Conservation (phyloP, 2,113 vertebrate genomes). For the Probosciger aterrimus region DNA sequence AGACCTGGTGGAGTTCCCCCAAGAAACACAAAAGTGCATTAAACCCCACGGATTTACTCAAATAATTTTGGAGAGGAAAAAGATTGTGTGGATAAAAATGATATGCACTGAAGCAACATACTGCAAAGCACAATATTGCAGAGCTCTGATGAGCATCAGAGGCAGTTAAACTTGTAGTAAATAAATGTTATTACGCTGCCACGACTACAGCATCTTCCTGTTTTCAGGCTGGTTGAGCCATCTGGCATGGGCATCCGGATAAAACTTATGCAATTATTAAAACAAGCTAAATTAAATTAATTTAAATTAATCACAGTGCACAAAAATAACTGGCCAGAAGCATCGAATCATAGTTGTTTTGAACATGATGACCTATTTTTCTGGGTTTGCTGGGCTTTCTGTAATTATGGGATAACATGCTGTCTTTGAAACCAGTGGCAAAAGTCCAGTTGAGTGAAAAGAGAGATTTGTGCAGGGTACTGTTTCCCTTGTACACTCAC, state of each 20-base stretch:
- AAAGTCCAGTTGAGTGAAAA: not conserved
- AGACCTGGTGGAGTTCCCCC: not conserved
- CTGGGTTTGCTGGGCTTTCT: constrained; percentile 13
- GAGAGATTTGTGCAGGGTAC: not conserved
- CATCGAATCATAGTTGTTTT: not conserved
- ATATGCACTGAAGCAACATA: not conserved
- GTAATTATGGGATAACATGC: not conserved
- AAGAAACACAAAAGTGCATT: not conserved
- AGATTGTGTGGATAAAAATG: not conserved
- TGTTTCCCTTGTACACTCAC: not conserved
- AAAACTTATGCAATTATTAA: constrained; percentile 51
- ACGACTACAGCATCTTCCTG: constrained; percentile 47
- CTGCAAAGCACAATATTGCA: not conserved
- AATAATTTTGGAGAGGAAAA: not conserved
- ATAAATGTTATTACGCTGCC: constrained; percentile 45
- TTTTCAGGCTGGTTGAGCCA: constrained; percentile 27
- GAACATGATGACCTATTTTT: constrained; percentile 52
- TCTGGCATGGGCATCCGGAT: constrained; percentile 41
- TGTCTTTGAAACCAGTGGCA: constrained; percentile 14
- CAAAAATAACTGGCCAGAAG: constrained; percentile 46
- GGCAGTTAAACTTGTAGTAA: constrained; percentile 27
- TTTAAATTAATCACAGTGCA: constrained; percentile 53
- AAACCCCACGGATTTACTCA: accelerated
- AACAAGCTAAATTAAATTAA: constrained; percentile 69
- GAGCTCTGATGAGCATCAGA: not conserved